Conservation (phyloP, 2,113 vertebrate genomes). For the Salvelinus namaycush region DNA sequence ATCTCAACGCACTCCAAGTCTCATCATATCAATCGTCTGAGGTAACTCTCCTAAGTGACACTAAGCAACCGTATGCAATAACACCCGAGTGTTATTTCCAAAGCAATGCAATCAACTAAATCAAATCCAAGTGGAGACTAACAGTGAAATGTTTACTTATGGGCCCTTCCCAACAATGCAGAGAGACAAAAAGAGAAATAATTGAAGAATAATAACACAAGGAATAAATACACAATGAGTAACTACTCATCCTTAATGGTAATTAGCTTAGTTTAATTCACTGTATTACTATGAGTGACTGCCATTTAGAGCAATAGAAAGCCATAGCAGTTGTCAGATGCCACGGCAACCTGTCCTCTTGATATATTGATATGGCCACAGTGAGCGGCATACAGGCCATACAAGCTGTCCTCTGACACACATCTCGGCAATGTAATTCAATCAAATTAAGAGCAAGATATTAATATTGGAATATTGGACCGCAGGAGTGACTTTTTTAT, state of each 20-base stretch:
- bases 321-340: neutral
- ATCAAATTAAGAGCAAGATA: neutral
- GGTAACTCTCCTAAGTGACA: neutral
- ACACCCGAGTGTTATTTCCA: neutral
- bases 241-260: conserved; percentile 1
- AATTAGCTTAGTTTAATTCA: conserved; percentile 2
- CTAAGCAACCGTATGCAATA: neutral
- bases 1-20: too few relatives aligned
- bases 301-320: neutral
- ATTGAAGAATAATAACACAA: too few relatives aligned
- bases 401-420: conserved; percentile 4
- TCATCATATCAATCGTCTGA: neutral
- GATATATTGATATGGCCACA: conserved; percentile 30
- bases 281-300: conserved; percentile 4
- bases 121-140: neutral
- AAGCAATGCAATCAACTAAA: neutral
- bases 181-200: too few relatives aligned
- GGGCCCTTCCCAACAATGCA: too few relatives aligned
- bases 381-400: conserved; percentile 9
- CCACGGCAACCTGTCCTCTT: conserved; percentile 13
- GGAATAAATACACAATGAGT: too few relatives aligned
- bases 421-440: neutral
- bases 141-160: too few relatives aligned
- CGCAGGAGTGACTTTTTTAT: conserved; percentile 1
- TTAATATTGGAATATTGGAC: conserved; percentile 20